phyloP scores from a whole-genome alignment of 2,797 vertebrate species.

The Prunella strophiata region DNA sequence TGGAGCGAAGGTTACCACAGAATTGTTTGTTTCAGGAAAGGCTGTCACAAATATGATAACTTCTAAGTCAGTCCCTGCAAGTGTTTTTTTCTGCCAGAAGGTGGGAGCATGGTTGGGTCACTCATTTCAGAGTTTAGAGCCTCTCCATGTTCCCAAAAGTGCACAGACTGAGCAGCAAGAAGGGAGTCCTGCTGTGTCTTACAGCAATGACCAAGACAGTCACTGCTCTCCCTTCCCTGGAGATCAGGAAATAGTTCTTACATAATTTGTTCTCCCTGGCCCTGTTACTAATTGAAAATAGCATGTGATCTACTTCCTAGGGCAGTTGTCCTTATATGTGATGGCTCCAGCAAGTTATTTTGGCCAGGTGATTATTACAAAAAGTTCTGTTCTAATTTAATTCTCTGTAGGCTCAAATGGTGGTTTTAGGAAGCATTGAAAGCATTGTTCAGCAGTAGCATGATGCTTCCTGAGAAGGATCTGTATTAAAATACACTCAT shows the following conservation, averaged over 20 bases:
- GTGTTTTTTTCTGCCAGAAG: not conserved
- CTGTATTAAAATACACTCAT: constrained; percentile 17
- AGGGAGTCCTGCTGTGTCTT: not conserved
- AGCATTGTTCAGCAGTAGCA: not conserved
- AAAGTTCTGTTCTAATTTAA: constrained; percentile 45
- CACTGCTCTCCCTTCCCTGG: not conserved
- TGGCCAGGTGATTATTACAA: constrained; percentile 15
- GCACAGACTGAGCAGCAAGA: not conserved
- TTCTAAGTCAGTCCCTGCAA: accelerated
- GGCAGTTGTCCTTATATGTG: constrained; percentile 2
- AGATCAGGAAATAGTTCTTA: not conserved
- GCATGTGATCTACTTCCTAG: not conserved
- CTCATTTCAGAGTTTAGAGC: not conserved
- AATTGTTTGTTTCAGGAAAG: not conserved
- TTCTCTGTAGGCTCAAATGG: not conserved
- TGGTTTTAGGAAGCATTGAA: not conserved
- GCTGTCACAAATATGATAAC: accelerated
- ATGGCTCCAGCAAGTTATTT: constrained; percentile 32
- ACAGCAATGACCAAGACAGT: not conserved
- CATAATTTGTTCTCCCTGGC: not conserved
- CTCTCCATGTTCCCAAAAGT: not conserved
- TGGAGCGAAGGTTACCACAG: not conserved
- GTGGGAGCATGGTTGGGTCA: not conserved
- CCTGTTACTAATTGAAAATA: constrained; percentile 5
- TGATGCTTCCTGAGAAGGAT: not conserved